These are phyloP conservation scores for Sebastes cheni DNA, from an alignment of 2,797 vertebrate species.

Conservation along the genomic window DNA sequence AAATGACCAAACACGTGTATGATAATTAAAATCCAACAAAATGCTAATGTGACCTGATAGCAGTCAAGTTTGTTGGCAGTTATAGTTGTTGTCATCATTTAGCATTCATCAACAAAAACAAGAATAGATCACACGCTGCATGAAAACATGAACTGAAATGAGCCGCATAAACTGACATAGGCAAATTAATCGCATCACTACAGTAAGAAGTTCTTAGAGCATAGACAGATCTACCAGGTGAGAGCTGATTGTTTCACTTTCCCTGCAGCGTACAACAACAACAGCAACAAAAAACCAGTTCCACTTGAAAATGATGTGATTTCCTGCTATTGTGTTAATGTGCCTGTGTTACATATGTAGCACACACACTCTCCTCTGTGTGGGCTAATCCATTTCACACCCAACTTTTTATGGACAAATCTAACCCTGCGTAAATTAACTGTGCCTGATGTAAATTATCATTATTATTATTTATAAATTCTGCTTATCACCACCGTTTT, in stretches of 20 bases:
- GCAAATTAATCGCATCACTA: not conserved
- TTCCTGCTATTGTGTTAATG: not conserved
- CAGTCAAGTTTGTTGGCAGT: not conserved
- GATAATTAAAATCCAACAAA: not conserved
- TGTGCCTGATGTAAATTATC: slow-evolving; percentile 24
- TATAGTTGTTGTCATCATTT: not conserved
- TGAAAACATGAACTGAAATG: not conserved
- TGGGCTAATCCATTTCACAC: slow-evolving; percentile 14
- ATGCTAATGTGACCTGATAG: not conserved
- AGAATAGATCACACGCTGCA: not conserved
- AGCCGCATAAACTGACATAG: not conserved
- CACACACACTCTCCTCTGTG: not conserved
- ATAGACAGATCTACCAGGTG: not conserved
- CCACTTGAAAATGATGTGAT: not conserved
- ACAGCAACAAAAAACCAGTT: not conserved
- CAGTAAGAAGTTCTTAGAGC: not conserved
- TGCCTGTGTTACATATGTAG: not conserved
- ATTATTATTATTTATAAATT: slow-evolving; percentile 30
- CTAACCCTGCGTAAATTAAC: slow-evolving; percentile 47
- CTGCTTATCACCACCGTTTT: slow-evolving; percentile 32
- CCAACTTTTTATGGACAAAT: slow-evolving; percentile 49
- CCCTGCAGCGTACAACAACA: not conserved
- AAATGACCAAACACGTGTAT: not conserved
- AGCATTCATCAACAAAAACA: not conserved
- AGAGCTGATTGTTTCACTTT: not conserved